Conservation (phyloP, 1,140 invertebrate species). For the Venustaconcha ellipsiformis region DNA sequence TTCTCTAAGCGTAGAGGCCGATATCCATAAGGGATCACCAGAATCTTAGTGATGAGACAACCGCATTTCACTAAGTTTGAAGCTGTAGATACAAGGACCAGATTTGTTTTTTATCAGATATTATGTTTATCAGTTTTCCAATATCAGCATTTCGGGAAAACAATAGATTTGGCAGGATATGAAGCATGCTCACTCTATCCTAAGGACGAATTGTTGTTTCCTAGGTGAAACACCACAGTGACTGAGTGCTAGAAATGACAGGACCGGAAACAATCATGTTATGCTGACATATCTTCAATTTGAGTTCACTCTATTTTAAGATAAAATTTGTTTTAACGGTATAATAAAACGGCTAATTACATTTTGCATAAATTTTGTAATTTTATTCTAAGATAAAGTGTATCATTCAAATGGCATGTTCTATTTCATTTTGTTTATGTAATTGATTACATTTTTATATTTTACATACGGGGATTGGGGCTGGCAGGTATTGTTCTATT, state of each 20-base stretch:
- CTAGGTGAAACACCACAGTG: constrained; percentile 8
- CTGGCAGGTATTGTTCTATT: too few species aligned
- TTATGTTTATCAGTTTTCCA: background rate
- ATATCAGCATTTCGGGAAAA: background rate
- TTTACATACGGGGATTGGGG: too few species aligned
- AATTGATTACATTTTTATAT: too few species aligned
- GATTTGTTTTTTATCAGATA: background rate
- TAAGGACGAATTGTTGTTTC: constrained; percentile 12
- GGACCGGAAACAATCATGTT: too few species aligned
- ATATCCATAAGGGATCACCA: constrained; percentile 2
- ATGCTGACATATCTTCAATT: too few species aligned
- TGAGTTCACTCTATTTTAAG: too few species aligned
- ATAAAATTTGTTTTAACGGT: background rate
- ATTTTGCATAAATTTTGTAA: background rate
- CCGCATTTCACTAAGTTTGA: background rate
- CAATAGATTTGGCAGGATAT: background rate
- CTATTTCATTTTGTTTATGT: too few species aligned
- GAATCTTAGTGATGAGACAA: constrained; percentile 6
- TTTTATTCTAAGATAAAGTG: background rate
- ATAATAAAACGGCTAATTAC: background rate
- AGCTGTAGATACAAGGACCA: background rate
- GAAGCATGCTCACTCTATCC: background rate
- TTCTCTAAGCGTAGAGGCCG: background rate
- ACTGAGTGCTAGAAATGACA: background rate
- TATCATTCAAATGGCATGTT: too few species aligned